Evolutionary conservation across 2,888 invertebrate species (phyloP).

Genomic region (Drosophila atripex): DNA sequence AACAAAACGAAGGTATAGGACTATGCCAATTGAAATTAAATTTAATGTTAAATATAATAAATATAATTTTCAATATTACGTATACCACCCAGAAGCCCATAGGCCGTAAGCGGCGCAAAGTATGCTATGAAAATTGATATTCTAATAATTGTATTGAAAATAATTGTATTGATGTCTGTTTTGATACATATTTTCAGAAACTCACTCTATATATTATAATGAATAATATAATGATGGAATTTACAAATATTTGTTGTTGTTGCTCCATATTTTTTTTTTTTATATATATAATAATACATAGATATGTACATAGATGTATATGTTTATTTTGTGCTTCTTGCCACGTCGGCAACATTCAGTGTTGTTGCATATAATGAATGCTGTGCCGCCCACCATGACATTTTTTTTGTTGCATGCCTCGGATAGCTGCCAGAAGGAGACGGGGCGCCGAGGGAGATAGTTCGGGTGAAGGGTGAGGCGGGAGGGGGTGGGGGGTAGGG

Average conservation of each 20-base stretch:
- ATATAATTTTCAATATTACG: not conserved
- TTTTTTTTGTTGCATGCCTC: conserved; percentile 56
- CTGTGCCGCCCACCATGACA: conserved; percentile 51
- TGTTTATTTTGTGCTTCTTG: conserved; percentile 31
- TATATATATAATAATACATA: too few relatives aligned
- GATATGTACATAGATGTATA: too few relatives aligned
- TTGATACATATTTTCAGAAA: too few relatives aligned
- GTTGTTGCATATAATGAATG: conserved; percentile 77
- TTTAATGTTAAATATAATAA: too few relatives aligned
- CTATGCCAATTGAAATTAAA: too few relatives aligned
- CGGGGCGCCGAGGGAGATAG: conserved; percentile 9
- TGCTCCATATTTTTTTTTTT: conserved; percentile 60
- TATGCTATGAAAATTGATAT: not conserved
- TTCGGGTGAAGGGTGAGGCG: too few relatives aligned
- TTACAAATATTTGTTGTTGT: conserved; percentile 12
- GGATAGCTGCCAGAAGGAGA: conserved; percentile 53
- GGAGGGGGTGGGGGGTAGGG: not conserved
- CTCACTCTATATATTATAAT: too few relatives aligned
- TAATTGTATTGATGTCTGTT: too few relatives aligned
- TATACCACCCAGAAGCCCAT: not conserved
- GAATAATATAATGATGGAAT: not conserved
- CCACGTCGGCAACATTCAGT: conserved; percentile 77
- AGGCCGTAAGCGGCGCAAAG: not conserved
- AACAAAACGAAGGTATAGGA: too few relatives aligned
- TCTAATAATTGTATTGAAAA: too few relatives aligned